Conservation (phyloP, 2,113 vertebrate genomes). For the Cephalopterus ornatus region DNA sequence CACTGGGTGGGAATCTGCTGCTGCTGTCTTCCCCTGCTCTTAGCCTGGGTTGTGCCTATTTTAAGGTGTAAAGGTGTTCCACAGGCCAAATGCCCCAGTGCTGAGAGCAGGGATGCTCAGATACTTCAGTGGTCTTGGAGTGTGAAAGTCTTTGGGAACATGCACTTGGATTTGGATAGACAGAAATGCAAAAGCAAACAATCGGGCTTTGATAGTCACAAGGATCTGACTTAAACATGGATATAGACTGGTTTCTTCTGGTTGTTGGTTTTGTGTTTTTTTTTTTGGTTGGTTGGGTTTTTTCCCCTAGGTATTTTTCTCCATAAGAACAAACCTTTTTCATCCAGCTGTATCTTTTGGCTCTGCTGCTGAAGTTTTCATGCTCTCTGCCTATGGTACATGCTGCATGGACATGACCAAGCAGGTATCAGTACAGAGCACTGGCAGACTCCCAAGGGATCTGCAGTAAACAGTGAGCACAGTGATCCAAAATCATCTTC, state of each 20-base stretch:
- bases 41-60: not conserved
- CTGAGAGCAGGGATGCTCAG: not conserved
- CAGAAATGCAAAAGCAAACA: not conserved
- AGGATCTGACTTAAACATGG: not conserved
- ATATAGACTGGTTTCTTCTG: not conserved
- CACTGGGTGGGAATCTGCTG: not conserved
- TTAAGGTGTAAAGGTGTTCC: not conserved
- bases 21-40: not conserved
- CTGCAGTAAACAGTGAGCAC: not conserved
- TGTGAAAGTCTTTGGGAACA: not conserved
- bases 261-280: too few relatives aligned
- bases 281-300: not conserved
- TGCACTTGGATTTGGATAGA: not conserved
- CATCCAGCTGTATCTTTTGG: not conserved
- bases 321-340: not conserved
- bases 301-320: not conserved
- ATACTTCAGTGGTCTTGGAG: not conserved
- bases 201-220: not conserved
- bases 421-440: not conserved
- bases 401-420: not conserved
- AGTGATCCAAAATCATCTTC: not conserved
- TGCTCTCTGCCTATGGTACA: not conserved
- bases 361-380: not conserved
- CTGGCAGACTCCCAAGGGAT: not conserved
- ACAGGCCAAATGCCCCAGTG: not conserved